Base-by-base conservation (phyloP, 1,140 invertebrate species). In the Anadara kagoshimensis region DNA sequence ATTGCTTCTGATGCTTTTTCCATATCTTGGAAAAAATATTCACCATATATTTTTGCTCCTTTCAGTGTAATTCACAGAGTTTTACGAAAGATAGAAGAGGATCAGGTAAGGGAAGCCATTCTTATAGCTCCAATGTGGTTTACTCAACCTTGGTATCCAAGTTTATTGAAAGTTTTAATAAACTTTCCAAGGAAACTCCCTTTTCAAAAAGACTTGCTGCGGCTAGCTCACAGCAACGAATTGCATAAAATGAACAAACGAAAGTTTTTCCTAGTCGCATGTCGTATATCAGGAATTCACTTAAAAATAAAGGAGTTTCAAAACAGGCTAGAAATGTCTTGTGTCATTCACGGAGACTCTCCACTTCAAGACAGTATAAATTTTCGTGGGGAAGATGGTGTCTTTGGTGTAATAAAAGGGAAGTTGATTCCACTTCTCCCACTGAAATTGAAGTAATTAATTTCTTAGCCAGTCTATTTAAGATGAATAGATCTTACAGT, bases 51-150 rank as follows among this genome's bases (percentile, higher is more conserved):
- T 20, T 76, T 76, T 65, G 70, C 70, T 41, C 78, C 69, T 43
- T 79, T 76, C 49, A 73, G 49, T 43, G 29, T 76, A 49, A 62
- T 68, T 22, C 62, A 56, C 24, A 58, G 49, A 24, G n/a, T 49
- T 36, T 51, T 69, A 45, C 69, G 74, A 53, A 79, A 79, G 41
- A 29, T 79, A 26, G 26, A 61, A 47, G 26, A 49, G 26, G 70
- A 79, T 59, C 41, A 74, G 36, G 67, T 66, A 41, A 24, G 54
- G 54, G 63, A 73, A 54, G 59, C 54, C 16, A 44, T 73, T 3
- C 7, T 79, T 22, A 58, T 76, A 47, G 43, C 62, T 43, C 77
- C 69, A 41, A 49, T 58, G n/a, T 76, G 78, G 78, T 26, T 66
- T 47, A 61, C 74, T 11, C 78, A 76, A 20, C 22, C 16, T 22